Evolutionary conservation across 1,140 invertebrate genomes (phyloP).

Genomic region (Macrostomum lignano): DNA sequence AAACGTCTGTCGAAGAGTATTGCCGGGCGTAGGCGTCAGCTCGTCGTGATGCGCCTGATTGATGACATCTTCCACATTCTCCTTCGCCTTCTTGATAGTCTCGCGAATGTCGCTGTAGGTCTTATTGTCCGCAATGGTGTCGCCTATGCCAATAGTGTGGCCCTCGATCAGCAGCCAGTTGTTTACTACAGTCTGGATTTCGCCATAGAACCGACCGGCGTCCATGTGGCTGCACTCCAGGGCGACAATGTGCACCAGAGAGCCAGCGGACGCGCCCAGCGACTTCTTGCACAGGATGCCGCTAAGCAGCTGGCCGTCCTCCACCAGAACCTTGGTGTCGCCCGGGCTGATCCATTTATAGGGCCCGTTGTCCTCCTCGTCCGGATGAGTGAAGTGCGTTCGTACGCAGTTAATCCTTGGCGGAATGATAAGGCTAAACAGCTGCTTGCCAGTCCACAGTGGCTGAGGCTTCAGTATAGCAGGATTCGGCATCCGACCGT

Average conservation of each 20-base stretch:
- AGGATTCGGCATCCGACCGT: constrained; percentile 89
- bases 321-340: constrained; percentile 91
- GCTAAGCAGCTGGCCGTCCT: constrained; percentile 66
- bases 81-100: constrained; percentile 85
- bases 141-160: constrained; percentile 91
- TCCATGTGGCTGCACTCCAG: constrained; percentile 81
- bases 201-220: constrained; percentile 85
- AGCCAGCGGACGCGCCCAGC: constrained; percentile 74
- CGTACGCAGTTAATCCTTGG: constrained; percentile 90
- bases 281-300: constrained; percentile 94
- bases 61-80: constrained; percentile 96
- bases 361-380: constrained; percentile 87
- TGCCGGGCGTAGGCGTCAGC: constrained; percentile 87
- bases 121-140: constrained; percentile 95
- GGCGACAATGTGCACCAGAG: constrained; percentile 82
- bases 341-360: constrained; percentile 98
- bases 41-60: constrained; percentile 99
- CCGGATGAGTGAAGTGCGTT: constrained; percentile 91
- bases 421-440: constrained; percentile 90
- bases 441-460: constrained; percentile 84
- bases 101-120: constrained; percentile 91
- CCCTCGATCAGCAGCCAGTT: constrained; percentile 89
- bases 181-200: constrained; percentile 94
- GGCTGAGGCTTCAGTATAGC: constrained; percentile 91
- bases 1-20: constrained; percentile 65